Evolutionary conservation across 2,113 vertebrate species (phyloP).

Genomic region (Cranoglanis bouderius): DNA sequence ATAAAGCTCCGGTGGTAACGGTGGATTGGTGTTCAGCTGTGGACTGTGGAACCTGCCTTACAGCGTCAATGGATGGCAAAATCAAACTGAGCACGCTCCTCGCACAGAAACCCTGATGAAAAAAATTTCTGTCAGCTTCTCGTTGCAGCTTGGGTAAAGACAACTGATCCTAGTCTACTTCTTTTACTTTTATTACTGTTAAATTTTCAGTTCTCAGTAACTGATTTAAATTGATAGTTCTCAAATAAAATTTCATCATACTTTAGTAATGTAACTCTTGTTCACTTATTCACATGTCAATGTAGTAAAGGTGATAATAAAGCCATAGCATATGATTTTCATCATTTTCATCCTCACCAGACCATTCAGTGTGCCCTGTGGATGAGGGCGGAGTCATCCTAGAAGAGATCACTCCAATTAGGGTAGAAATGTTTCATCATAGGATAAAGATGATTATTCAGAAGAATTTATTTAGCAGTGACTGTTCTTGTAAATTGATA

Average conservation of each 20-base stretch:
- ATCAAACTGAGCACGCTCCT: slow-evolving; percentile 95
- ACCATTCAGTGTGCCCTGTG: neutral
- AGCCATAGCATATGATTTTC: neutral
- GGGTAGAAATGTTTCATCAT: neutral
- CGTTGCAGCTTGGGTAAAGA: neutral
- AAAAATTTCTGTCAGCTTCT: neutral
- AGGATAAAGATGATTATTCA: neutral
- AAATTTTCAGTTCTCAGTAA: neutral
- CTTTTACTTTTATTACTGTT: neutral
- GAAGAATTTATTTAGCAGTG: neutral
- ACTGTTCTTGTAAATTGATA: neutral
- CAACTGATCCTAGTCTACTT: neutral
- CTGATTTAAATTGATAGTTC: neutral
- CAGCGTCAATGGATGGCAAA: slow-evolving; percentile 97
- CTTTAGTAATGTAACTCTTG: neutral
- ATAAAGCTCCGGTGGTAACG: slow-evolving; percentile 92
- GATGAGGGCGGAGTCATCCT: neutral
- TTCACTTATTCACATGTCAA: neutral
- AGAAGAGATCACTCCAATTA: neutral
- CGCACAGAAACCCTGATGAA: slow-evolving; percentile 82
- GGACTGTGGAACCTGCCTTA: slow-evolving; percentile 96
- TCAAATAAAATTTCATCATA: neutral
- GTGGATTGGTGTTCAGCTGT: slow-evolving; percentile 96
- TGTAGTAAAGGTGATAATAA: neutral
- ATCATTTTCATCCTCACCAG: neutral